phyloP scores from a whole-genome alignment of 2,888 invertebrate genomes.

The Pyrgus malvae region DNA sequence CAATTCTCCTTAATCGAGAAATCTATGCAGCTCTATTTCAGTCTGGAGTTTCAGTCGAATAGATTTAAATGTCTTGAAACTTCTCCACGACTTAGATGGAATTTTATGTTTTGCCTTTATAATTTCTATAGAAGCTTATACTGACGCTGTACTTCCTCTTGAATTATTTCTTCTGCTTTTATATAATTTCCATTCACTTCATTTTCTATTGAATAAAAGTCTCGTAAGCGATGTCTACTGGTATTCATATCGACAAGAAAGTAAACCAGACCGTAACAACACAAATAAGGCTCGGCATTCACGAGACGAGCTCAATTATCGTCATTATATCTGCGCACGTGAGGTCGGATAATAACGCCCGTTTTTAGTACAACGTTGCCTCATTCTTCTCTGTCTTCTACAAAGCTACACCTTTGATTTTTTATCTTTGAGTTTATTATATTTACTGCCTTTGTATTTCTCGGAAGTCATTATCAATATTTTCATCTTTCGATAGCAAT shows the following conservation, averaged over 20 bases:
- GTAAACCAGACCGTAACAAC: conserved; percentile 18
- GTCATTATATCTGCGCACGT: conserved; percentile 37
- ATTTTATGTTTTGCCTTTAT: conserved; percentile 31
- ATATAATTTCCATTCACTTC: too few species aligned
- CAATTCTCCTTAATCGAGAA: background rate
- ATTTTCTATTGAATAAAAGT: too few species aligned
- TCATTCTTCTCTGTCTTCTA: conserved; percentile 22
- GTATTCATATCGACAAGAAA: conserved; percentile 1
- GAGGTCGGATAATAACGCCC: conserved; percentile 24
- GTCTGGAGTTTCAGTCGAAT: conserved; percentile 46
- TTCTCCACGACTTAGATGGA: conserved; percentile 38
- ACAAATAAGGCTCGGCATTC: conserved; percentile 8
- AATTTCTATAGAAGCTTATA: background rate
- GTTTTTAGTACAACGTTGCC: conserved; percentile 19
- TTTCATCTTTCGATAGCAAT: too few species aligned
- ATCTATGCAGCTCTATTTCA: conserved; percentile 31
- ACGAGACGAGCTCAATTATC: conserved; percentile 41
- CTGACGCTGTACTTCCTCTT: background rate
- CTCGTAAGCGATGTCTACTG: too few species aligned
- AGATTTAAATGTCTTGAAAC: conserved; percentile 48
- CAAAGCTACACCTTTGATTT: background rate
- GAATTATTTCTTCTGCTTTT: too few species aligned
- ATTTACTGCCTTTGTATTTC: conserved; percentile 17
- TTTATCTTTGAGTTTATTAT: too few species aligned
- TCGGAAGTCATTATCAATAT: background rate